Conservation (phyloP, 2,113 vertebrate genomes). For the Psettodes erumei region DNA sequence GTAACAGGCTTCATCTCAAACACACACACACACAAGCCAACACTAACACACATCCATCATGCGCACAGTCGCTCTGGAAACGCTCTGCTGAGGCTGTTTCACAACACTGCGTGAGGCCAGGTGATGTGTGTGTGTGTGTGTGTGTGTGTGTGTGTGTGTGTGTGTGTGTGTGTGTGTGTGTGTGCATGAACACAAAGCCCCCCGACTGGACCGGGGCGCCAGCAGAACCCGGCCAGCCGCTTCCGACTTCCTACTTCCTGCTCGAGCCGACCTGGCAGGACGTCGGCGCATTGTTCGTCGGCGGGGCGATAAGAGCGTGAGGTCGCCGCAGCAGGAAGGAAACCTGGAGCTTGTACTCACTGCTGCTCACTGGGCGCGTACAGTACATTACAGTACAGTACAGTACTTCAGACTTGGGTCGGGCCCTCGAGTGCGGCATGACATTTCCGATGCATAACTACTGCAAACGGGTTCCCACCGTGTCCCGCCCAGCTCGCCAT, state of each 20-base stretch:
- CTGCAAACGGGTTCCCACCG: no score
- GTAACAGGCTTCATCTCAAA: not conserved
- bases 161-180: no score
- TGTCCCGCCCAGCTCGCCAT: no score
- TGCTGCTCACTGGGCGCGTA: no score
- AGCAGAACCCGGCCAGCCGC: constrained; percentile 18
- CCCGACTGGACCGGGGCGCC: constrained; percentile 13
- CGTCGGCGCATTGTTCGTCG: constrained; percentile 34
- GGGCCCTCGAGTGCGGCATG: no score
- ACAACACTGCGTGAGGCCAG: not conserved
- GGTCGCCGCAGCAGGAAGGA: constrained; percentile 30
- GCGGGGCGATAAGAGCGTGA: not conserved
- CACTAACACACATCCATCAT: constrained; percentile 44
- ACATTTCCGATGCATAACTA: no score
- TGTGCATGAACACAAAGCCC: no score
- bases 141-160: no score
- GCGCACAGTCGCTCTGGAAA: constrained; percentile 21
- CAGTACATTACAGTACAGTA: no score
- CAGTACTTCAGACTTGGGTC: no score
- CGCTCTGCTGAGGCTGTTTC: not conserved
- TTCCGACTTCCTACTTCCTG: constrained; percentile 65
- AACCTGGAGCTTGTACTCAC: not conserved
- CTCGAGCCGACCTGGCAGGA: constrained; percentile 33
- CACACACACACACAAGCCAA: constrained; percentile 16
- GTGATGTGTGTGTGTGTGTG: not conserved